A percentile compares a stretch with the other conserved stretches of the same genome.
Conservation (phyloP, 2,797 vertebrate species). For the Okamejei kenojei region DNA sequence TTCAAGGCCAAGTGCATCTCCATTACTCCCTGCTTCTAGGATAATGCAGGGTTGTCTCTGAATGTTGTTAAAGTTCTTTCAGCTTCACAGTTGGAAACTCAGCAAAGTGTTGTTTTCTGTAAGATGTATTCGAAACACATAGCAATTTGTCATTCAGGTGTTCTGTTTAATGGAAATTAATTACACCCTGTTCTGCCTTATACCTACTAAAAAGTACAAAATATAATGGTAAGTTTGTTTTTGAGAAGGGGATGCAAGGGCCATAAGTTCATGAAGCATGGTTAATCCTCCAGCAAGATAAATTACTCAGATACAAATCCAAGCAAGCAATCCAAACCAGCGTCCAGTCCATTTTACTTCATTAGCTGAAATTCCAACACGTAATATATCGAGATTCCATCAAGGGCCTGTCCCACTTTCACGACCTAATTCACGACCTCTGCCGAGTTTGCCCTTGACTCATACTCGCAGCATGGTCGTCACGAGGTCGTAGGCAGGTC, state of each 20-base stretch:
- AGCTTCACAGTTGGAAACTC: conserved; percentile 1
- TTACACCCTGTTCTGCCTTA: not conserved
- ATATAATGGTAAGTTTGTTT: not conserved
- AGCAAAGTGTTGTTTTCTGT: not conserved
- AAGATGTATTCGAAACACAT: conserved; percentile 5
- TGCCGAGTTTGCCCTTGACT: no score
- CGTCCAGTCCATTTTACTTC: not conserved
- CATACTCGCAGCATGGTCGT: no score
- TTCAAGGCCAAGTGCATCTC: not conserved
- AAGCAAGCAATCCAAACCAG: not conserved
- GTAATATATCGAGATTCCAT: not conserved
- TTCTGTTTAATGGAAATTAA: conserved; percentile 1
- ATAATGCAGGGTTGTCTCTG: not conserved
- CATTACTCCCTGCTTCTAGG: not conserved
- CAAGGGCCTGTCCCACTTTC: no score
- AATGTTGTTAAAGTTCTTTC: not conserved
- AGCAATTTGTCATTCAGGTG: not conserved
- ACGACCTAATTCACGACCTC: no score
- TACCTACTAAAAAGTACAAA: not conserved
- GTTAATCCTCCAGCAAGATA: not conserved
- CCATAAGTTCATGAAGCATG: not conserved
- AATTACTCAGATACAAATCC: not conserved
- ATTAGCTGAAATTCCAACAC: not conserved
- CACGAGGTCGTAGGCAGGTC: no score
- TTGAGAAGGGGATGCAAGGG: not conserved